These are phyloP conservation scores for Caenorhabditis sp. DNA, from an alignment of 2,888 invertebrate genomes.

Conservation along the genomic window DNA sequence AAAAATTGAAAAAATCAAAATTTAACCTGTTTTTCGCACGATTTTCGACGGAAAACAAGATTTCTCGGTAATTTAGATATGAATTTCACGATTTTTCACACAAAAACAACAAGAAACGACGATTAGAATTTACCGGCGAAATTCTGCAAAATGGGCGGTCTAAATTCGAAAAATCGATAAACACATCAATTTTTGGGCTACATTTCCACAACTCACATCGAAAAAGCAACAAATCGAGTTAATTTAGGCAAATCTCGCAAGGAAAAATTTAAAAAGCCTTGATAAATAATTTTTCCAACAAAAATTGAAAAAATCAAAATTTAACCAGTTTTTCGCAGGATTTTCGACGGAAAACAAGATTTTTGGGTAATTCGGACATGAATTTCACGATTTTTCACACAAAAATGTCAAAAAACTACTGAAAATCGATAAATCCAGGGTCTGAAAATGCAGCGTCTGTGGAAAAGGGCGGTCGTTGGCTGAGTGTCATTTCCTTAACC, in stretches of 20 bases:
- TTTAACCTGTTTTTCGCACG: too few relatives aligned
- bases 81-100: constrained; percentile 11
- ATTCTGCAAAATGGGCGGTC: not conserved
- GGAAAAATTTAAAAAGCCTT: not conserved
- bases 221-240: not conserved
- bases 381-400: constrained; percentile 6
- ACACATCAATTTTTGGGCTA: not conserved
- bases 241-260: too few relatives aligned
- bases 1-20: too few relatives aligned
- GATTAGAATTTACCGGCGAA: not conserved
- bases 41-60: not conserved
- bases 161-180: not conserved
- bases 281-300: not conserved
- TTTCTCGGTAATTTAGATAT: too few relatives aligned
- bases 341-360: not conserved
- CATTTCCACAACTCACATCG: not conserved
- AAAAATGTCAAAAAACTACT: not conserved
- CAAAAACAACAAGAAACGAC: not conserved
- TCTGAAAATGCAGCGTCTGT: not conserved
- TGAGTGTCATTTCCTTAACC: constrained; percentile 57
- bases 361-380: not conserved
- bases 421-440: constrained; percentile 17
- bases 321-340: not conserved
- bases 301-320: constrained; percentile 2
- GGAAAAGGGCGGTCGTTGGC: constrained; percentile 54